These are phyloP conservation scores for Notospermus geniculatus DNA, from an alignment of 1,140 invertebrate species.

Conservation along the genomic window DNA sequence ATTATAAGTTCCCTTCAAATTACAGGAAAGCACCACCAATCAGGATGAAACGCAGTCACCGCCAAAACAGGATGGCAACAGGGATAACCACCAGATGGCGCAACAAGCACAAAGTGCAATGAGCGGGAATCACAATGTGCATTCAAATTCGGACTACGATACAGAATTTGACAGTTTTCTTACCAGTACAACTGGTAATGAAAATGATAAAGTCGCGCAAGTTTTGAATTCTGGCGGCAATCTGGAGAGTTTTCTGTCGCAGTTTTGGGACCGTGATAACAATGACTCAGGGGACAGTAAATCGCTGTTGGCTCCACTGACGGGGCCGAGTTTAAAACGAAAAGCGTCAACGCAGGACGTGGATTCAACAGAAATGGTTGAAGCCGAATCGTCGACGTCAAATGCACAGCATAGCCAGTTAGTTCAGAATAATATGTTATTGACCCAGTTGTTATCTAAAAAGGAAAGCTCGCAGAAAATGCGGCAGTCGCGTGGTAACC, in stretches of 20 bases:
- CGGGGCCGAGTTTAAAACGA: conserved; percentile 22
- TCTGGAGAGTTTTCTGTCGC: conserved; percentile 24
- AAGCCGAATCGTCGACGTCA: conserved; percentile 28
- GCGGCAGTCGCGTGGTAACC: conserved; percentile 53
- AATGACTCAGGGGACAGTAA: conserved; percentile 13
- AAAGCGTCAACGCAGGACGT: conserved; percentile 35
- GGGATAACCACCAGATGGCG: conserved; percentile 39
- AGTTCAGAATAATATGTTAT: conserved; percentile 81
- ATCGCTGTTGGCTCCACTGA: conserved; percentile 6
- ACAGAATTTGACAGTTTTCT: too few relatives aligned
- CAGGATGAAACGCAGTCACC: conserved; percentile 30
- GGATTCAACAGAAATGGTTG: conserved; percentile 36
- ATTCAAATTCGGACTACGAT: too few relatives aligned
- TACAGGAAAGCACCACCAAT: conserved; percentile 23
- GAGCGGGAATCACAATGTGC: neutral
- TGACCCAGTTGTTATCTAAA: conserved; percentile 77
- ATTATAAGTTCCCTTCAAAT: too few relatives aligned
- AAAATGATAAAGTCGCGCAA: too few relatives aligned
- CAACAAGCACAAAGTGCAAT: neutral
- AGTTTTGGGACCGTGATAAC: conserved; percentile 29
- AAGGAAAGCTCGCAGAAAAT: conserved; percentile 71
- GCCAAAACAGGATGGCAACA: conserved; percentile 49
- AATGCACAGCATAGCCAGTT: conserved; percentile 29
- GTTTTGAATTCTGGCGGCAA: conserved; percentile 17
- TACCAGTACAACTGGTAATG: too few relatives aligned